Evolutionary conservation across 2,888 invertebrate species (phyloP), one percentile per base, ranked within the genome.

Genomic region (Hypselothyrea guttata): DNA sequence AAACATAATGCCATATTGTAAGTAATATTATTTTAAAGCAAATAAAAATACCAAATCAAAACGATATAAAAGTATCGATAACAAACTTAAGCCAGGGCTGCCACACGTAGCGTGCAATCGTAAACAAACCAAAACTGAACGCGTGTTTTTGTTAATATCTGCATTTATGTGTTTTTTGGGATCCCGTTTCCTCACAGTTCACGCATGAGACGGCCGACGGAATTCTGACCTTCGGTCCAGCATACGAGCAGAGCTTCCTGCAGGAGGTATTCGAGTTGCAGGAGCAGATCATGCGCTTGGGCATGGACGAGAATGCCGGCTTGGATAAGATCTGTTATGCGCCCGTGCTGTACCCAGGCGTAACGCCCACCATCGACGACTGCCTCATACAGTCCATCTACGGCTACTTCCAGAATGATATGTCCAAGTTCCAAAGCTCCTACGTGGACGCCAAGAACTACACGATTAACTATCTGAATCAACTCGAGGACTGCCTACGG

Each of bases 331-430:
- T 98, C 33, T 99, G 98, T 87, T 96, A 94, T 88, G 94, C 96
- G 4, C 98, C 98, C 0, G 91, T 97, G 67, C 92, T 93, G 0
- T 92, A 92, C 52, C 93, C 94, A 46, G 93, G 93, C 0, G 91
- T 90, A 0, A 91, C 91, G 1, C 88, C 90, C 33, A 90, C 89
- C 0, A 67, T 93, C 0, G 89, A 92, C 0, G 91, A 94, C 37
- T 99, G 99, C 87, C 93, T 95, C 0, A 92, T 95, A 1, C 95
- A 97, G 91, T 96, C 96, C 42, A 90, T 95, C 13, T 92, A 95
- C 74, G 95, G 96, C 18, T 97, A 95, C 87, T 95, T 96, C 81
- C 93, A 94, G 55, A 93, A 92, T 69, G 88, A 93, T 66, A 87
- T 92, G 48, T 61, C 85, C 0, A 71, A 87, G 9, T 92, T 95